Base-by-base conservation (phyloP, 64 coral and sea anemone genomes). In the Montipora efflorescens region DNA sequence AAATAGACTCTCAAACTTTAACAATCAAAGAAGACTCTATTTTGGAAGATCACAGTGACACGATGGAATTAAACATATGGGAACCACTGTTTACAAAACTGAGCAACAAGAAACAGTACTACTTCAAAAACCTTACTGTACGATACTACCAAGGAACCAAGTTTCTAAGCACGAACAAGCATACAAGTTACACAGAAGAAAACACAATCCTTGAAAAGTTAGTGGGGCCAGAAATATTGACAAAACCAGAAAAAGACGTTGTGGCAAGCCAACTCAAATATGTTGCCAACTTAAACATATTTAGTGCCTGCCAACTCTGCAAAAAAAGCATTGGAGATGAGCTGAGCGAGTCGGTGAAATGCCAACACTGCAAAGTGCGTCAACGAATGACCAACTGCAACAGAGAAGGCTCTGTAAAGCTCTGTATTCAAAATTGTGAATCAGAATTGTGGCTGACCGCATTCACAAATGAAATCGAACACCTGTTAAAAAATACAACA, bases 1-100 rank as follows among this genome's bases (percentile, higher is more conserved):
- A 89, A 48, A 76, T 89, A 62, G 21, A 77, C 13, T 19, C 76
- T 76, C 87, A 89, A 68, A 48, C 76, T 79, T 68, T 79, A 19
- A 47, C 75, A n/a, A 75, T 90, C 57, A 90, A 90, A 90, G 88
- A 90, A 90, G 75, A 90, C 77, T 90, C 76, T 59, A 78, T 90
- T 22, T 48, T 90, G 4, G 75, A 90, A 90, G 88, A 90, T 48
- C 23, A 48, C 46, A 79, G 28, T 19, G 58, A 47, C 58, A 77
- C 88, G 9, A 90, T 80, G 19, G 77, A 79, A 78, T 46, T 78
- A 51, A 59, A 90, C 58, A 90, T 90, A 67, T 90, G 43, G 88
- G 55, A 76, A 46, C 88, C 88, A 67, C n/a, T 90, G 59, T 79
- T 90, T 67, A 55, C 76, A 47, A 5, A 45, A 47, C 4, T 90